Conservation (phyloP, 2,888 invertebrate species). For the Caenorhabditis virilis region DNA sequence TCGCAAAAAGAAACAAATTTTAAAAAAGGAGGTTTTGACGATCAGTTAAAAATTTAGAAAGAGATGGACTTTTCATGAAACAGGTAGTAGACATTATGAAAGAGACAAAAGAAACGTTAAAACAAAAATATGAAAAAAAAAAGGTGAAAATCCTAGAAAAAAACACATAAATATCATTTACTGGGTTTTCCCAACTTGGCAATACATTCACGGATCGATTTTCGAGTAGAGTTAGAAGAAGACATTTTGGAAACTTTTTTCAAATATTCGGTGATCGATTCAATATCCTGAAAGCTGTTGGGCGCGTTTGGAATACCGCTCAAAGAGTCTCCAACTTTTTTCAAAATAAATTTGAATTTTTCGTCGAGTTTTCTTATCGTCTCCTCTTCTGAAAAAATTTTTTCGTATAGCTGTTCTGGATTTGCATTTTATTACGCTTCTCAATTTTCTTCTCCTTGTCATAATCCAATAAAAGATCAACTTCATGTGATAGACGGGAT, state of each 20-base stretch:
- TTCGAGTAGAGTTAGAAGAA: neutral
- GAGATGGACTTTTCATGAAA: too few species aligned
- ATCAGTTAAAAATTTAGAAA: too few species aligned
- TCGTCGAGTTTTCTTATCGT: conserved; percentile 8
- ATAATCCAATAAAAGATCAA: conserved; percentile 22
- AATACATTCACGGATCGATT: conserved; percentile 5
- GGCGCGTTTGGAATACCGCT: conserved; percentile 5
- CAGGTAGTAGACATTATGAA: too few species aligned
- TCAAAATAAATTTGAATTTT: conserved; percentile 19
- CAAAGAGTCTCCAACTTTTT: conserved; percentile 7
- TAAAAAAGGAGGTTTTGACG: too few species aligned
- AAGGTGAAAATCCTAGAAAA: neutral
- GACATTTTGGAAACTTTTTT: conserved; percentile 4
- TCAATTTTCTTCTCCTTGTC: conserved; percentile 14
- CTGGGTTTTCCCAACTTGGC: neutral
- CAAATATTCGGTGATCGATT: conserved; percentile 14
- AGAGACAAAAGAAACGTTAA: neutral
- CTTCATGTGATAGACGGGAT: conserved; percentile 24
- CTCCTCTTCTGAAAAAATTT: conserved; percentile 14
- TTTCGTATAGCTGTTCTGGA: too few species aligned
- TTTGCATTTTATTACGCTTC: conserved; percentile 10
- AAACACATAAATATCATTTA: neutral
- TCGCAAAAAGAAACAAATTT: too few species aligned
- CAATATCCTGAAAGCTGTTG: conserved; percentile 14
- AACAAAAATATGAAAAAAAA: neutral